A percentile compares a stretch with the other conserved stretches of the same genome.
Conservation (phyloP, 2,888 invertebrate species). For the Desoria tigrina region DNA sequence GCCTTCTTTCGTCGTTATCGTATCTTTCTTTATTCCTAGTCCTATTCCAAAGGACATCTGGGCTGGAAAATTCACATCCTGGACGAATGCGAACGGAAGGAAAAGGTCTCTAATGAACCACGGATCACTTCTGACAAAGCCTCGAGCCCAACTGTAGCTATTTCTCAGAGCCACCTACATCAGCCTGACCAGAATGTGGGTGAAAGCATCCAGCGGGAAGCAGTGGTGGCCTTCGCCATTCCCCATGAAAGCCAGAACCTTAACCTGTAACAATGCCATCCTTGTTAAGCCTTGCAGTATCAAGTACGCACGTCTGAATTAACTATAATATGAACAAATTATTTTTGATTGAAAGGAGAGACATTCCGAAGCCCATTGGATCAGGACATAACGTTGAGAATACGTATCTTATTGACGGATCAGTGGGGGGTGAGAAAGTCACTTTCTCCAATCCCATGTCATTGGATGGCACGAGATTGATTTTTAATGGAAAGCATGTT, state of each 20-base stretch:
- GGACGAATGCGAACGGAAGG: slow-evolving; percentile 66
- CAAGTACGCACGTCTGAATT: no score
- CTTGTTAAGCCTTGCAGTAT: background rate
- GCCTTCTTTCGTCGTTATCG: no score
- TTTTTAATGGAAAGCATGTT: slow-evolving; percentile 6
- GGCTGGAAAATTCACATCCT: slow-evolving; percentile 94
- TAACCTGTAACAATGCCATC: background rate
- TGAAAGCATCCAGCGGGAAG: background rate
- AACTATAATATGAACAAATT: no score
- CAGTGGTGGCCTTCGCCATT: background rate
- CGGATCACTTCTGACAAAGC: background rate
- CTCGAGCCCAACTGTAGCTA: background rate
- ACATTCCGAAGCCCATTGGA: background rate
- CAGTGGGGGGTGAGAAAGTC: slow-evolving; percentile 20
- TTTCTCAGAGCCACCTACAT: background rate
- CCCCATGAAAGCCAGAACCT: background rate
- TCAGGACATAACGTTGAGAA: background rate
- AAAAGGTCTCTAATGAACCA: background rate
- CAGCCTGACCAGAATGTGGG: slow-evolving; percentile 10
- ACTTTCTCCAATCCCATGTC: background rate
- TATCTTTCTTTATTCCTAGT: slow-evolving; percentile 62
- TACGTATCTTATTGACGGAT: slow-evolving; percentile 8
- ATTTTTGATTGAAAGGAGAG: slow-evolving; percentile 1
- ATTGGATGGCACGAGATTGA: background rate
- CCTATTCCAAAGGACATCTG: slow-evolving; percentile 87